Conservation (phyloP, 1,140 invertebrate species). For the Dreissena rostriformis region DNA sequence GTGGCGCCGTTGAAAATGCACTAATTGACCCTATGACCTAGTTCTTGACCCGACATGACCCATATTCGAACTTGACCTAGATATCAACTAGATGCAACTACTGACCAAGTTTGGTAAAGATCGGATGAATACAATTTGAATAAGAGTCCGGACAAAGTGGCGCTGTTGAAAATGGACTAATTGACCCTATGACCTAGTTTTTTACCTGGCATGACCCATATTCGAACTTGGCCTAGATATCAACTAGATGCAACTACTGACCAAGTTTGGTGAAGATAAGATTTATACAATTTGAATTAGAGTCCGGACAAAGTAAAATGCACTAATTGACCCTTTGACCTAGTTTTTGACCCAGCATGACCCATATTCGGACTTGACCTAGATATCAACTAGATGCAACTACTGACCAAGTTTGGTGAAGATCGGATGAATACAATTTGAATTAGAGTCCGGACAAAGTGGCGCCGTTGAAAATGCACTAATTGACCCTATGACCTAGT, state of each 20-base stretch:
- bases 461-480: too few species aligned
- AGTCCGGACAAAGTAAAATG: too few species aligned
- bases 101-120: not conserved
- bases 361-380: not conserved
- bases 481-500: too few species aligned
- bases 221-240: not conserved
- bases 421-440: too few species aligned
- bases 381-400: not conserved
- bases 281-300: too few species aligned
- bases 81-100: not conserved
- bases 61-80: not conserved
- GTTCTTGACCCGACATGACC: not conserved
- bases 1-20: too few species aligned
- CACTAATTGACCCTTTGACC: not conserved
- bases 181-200: not conserved
- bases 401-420: not conserved
- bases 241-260: not conserved
- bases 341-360: not conserved
- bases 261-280: not conserved
- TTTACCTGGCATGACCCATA: not conserved
- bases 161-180: too few species aligned
- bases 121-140: not conserved
- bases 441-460: too few species aligned
- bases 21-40: not conserved
- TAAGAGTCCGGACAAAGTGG: not conserved